Conservation (phyloP, 1,140 invertebrate species). For the Leptinotarsa defecta region DNA sequence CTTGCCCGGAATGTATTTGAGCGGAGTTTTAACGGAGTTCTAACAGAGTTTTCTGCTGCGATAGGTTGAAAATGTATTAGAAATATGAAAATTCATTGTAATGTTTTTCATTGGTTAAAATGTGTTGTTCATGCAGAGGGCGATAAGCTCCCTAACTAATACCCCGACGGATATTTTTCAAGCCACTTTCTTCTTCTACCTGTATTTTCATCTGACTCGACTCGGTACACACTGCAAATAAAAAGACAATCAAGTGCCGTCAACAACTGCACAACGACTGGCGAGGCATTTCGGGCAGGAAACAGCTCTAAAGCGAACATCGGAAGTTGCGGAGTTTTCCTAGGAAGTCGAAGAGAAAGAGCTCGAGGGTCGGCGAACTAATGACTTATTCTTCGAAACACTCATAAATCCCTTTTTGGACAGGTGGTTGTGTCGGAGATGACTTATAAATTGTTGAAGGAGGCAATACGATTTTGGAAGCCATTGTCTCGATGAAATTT, state of each 20-base stretch:
- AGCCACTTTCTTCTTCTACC: no score
- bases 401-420: slow-evolving; percentile 36
- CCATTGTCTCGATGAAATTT: background rate
- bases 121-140: no score
- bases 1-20: no score
- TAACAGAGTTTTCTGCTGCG: no score
- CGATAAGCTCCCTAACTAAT: no score
- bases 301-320: slow-evolving; percentile 30
- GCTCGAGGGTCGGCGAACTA: slow-evolving; percentile 35
- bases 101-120: no score
- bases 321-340: slow-evolving; percentile 32
- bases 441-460: slow-evolving; percentile 38
- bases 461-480: background rate
- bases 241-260: background rate
- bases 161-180: no score
- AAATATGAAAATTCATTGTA: no score
- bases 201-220: no score
- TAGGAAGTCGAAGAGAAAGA: slow-evolving; percentile 36
- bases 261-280: background rate
- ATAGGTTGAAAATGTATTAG: no score
- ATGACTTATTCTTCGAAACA: slow-evolving; percentile 36
- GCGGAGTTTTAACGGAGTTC: no score
- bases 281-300: slow-evolving; percentile 19
- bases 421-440: slow-evolving; percentile 37
- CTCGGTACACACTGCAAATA: background rate